A percentile compares a stretch with the other conserved stretches of the same genome.
These are phyloP conservation scores for Cryptoblepharus egeriae DNA, from an alignment of 2,797 vertebrate species.

Conservation along the genomic window DNA sequence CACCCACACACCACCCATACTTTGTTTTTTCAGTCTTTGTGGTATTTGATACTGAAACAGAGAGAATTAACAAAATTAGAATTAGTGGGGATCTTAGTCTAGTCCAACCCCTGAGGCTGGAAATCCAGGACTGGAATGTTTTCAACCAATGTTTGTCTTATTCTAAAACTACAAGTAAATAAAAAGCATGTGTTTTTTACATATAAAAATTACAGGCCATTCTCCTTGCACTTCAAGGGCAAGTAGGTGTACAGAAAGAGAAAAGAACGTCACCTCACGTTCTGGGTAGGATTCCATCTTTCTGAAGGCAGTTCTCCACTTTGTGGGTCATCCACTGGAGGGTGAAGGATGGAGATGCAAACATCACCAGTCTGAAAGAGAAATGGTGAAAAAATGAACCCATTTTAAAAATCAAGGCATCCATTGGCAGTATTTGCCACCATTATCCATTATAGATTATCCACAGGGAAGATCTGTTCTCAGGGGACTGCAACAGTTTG, in stretches of 20 bases:
- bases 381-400: not conserved
- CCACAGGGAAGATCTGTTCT: not conserved
- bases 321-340: conserved; percentile 92
- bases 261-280: conserved; percentile 84
- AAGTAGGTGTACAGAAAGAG: accelerated
- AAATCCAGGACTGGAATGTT: too few species aligned
- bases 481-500: not conserved
- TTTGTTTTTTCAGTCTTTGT: not conserved
- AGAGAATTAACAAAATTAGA: too few species aligned
- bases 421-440: not conserved
- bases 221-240: accelerated
- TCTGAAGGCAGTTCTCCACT: conserved; percentile 93
- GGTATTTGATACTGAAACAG: too few species aligned
- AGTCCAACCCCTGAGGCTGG: too few species aligned
- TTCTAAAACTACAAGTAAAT: too few species aligned
- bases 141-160: too few species aligned
- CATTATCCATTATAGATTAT: not conserved
- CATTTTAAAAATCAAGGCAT: not conserved
- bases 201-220: too few species aligned
- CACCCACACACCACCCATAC: not conserved
- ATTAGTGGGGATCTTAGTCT: not conserved
- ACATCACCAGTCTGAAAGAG: conserved; percentile 89
- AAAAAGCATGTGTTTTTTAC: too few species aligned
- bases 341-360: conserved; percentile 95
- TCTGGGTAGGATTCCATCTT: conserved; percentile 96